Base-by-base conservation (phyloP, 2,797 vertebrate genomes). In the Helarctos malayanus region DNA sequence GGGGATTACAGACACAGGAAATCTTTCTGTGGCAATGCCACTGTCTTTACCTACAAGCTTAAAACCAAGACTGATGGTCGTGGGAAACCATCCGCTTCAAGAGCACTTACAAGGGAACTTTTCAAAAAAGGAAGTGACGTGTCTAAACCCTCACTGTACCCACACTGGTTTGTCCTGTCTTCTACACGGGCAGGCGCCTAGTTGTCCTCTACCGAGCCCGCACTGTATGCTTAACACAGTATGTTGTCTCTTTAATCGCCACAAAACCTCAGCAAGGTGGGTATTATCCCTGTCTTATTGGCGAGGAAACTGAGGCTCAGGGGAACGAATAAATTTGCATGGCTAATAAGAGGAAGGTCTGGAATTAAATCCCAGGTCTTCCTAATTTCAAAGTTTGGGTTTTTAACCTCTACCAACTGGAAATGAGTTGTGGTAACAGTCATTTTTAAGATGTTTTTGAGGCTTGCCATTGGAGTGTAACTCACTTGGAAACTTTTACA, bases 401-500 rank as follows among this genome's bases (percentile, higher is more conserved):
- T 76, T 10, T 78, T 92, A 65, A 75, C 12, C 16, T 73, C 47
- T 76, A 76, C 38, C 19, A 57, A 5, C 9, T 35, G 14, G 29
- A 81, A 65, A 63, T 21, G 5, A 11, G 1, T 3, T 10, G 21
- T 6, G 25, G 14, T 21, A 45, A 49, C 3, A 49, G 25, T 79
- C 18, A 35, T 61, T 75, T 86, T 91, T 25, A 88, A 85, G 38
- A 49, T 78, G 27, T 45, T 84, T 86, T 32, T 32, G 7, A 27
- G 79, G 4, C 59, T 91, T 75, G 19, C 2, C 18, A 52, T 54
- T 13, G 25, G 13, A 90, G 0, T 47, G 13, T 75, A 69, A 82
- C 32, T 83, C 19, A 86, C 45, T 38, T 88, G 35, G 29, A 73
- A 95, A 94, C 29, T 90, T 73, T 84, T 82, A 69, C 29, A 27